Conservation (phyloP, 2,888 invertebrate genomes). For the Idaea biselata region DNA sequence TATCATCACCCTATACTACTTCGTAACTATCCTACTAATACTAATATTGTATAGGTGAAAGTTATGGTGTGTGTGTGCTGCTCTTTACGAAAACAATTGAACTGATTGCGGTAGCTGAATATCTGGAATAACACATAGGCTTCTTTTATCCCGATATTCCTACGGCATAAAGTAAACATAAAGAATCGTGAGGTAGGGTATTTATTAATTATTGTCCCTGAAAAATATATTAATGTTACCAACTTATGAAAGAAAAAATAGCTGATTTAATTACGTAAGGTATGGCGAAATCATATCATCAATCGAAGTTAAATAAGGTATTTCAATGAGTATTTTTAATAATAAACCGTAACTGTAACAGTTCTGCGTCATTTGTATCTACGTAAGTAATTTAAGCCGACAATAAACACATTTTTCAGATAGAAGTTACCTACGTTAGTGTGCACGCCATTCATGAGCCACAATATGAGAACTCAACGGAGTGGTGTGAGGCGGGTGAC, state of each 20-base stretch:
- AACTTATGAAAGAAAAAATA: not conserved
- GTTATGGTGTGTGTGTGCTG: not conserved
- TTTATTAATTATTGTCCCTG: not conserved
- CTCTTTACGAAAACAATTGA: not conserved
- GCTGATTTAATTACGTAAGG: not conserved
- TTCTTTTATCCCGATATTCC: too few species aligned
- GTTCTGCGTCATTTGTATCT: not conserved
- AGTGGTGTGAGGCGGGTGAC: slow-evolving; percentile 43
- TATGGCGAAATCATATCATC: not conserved
- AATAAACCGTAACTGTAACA: not conserved
- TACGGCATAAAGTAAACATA: too few species aligned
- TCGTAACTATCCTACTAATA: not conserved
- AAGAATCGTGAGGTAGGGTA: too few species aligned
- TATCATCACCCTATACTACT: too few species aligned
- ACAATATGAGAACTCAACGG: slow-evolving; percentile 32
- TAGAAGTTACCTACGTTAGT: slow-evolving; percentile 35
- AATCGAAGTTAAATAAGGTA: not conserved
- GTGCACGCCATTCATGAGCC: slow-evolving; percentile 68
- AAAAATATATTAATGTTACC: not conserved
- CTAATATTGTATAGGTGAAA: not conserved
- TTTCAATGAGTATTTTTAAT: not conserved
- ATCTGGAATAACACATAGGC: too few species aligned
- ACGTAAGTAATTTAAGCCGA: slow-evolving; percentile 4
- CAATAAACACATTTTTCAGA: slow-evolving; percentile 28
- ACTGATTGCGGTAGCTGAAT: not conserved